Conservation (phyloP, 2,113 vertebrate species). For the Gopherus flavomarginatus region DNA sequence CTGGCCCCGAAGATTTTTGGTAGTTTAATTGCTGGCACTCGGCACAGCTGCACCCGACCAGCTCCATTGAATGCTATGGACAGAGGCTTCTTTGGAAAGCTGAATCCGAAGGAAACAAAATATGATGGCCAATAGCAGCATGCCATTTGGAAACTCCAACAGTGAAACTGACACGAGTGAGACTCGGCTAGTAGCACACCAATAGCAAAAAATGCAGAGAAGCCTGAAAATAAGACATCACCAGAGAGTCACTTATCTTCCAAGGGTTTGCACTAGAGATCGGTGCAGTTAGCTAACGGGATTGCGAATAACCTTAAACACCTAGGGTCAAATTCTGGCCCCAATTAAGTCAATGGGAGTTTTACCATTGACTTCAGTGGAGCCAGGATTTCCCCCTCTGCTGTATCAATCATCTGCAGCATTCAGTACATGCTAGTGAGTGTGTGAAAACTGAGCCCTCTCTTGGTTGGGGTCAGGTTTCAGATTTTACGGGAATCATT, state of each 20-base stretch:
- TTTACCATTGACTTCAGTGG: background rate
- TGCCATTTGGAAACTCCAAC: background rate
- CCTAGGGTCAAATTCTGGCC: background rate
- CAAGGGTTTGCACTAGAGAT: background rate
- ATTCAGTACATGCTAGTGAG: accelerated
- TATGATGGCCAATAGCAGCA: background rate
- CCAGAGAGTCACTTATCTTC: background rate
- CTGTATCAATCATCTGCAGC: background rate
- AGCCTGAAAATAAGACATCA: background rate
- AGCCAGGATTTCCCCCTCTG: background rate
- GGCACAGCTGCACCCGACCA: background rate
- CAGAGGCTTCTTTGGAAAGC: background rate
- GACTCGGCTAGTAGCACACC: background rate
- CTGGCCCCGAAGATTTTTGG: background rate
- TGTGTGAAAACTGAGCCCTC: accelerated
- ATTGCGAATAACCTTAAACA: background rate
- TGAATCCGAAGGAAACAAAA: background rate
- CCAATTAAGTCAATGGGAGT: background rate
- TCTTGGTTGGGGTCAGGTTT: background rate
- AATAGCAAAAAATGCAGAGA: background rate
- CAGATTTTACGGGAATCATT: background rate
- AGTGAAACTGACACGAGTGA: background rate
- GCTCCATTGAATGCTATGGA: background rate
- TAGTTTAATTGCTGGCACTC: background rate
- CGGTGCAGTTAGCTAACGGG: background rate